These are phyloP conservation scores for Silvanus unidentatus DNA, from an alignment of 2,888 invertebrate species.

Conservation along the genomic window DNA sequence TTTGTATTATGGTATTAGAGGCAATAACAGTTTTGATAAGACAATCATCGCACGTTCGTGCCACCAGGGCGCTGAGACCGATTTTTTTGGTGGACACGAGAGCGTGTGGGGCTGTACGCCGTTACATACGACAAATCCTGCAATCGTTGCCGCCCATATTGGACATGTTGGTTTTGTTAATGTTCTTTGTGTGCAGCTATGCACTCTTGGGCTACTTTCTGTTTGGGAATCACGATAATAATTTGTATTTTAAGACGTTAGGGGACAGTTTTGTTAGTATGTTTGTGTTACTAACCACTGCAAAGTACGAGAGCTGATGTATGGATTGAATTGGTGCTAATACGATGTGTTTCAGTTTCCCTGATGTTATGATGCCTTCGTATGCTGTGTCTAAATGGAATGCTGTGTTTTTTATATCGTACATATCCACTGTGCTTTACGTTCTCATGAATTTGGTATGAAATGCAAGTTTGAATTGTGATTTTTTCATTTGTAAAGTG, in stretches of 20 bases:
- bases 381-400: conserved; percentile 76
- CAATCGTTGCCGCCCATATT: conserved; percentile 82
- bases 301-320: conserved; percentile 62
- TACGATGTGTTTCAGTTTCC: conserved; percentile 76
- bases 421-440: conserved; percentile 77
- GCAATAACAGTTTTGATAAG: conserved; percentile 73
- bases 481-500: neutral
- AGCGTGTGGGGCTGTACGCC: conserved; percentile 71
- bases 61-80: conserved; percentile 81
- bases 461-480: neutral
- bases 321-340: neutral
- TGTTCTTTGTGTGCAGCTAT: conserved; percentile 81
- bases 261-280: conserved; percentile 81
- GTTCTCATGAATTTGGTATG: conserved; percentile 80
- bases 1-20: conserved; percentile 76
- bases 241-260: conserved; percentile 72
- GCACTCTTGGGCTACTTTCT: conserved; percentile 76
- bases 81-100: conserved; percentile 83
- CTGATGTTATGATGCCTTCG: conserved; percentile 90
- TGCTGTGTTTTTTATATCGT: conserved; percentile 80
- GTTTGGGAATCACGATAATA: conserved; percentile 66
- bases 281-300: conserved; percentile 84
- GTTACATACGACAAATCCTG: conserved; percentile 72
- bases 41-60: conserved; percentile 79
- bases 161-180: conserved; percentile 77